Evolutionary conservation across 2,797 vertebrate species (phyloP).

Genomic region (Esox lucius): DNA sequence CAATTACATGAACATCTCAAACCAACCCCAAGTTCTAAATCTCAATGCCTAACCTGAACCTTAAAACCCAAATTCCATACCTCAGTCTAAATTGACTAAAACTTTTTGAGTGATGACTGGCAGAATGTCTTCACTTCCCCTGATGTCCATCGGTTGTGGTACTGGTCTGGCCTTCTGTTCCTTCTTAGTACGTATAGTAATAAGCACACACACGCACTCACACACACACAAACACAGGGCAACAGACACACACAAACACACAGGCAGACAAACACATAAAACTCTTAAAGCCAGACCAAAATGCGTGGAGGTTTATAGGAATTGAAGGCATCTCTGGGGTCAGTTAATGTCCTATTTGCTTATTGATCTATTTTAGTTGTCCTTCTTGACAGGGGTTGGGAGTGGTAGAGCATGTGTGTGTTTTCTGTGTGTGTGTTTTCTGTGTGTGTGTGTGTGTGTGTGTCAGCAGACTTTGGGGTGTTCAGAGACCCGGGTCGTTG

Average conservation of each 20-base stretch:
- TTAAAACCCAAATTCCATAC: too few species aligned
- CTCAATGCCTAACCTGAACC: too few species aligned
- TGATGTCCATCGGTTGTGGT: too few species aligned
- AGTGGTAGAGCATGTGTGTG: conserved; percentile 1
- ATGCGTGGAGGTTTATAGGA: conserved; percentile 25
- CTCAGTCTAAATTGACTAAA: too few species aligned
- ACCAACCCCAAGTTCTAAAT: too few species aligned
- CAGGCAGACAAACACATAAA: too few species aligned
- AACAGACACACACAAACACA: neutral
- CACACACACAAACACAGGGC: neutral
- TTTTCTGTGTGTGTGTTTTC: too few species aligned
- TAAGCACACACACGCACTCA: neutral
- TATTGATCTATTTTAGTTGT: conserved; percentile 21
- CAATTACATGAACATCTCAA: too few species aligned
- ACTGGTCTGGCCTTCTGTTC: too few species aligned
- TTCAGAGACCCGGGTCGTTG: conserved; percentile 4
- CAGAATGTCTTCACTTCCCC: too few species aligned
- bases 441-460: neutral
- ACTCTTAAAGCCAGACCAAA: conserved; percentile 3
- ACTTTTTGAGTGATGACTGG: too few species aligned
- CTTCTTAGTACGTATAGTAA: neutral
- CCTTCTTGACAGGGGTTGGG: neutral
- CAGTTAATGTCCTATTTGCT: conserved; percentile 18
- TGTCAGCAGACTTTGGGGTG: conserved; percentile 27
- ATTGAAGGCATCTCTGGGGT: conserved; percentile 38